These are phyloP conservation scores for Drosophila ogumai DNA, from an alignment of 1,140 invertebrate genomes.

Conservation along the genomic window DNA sequence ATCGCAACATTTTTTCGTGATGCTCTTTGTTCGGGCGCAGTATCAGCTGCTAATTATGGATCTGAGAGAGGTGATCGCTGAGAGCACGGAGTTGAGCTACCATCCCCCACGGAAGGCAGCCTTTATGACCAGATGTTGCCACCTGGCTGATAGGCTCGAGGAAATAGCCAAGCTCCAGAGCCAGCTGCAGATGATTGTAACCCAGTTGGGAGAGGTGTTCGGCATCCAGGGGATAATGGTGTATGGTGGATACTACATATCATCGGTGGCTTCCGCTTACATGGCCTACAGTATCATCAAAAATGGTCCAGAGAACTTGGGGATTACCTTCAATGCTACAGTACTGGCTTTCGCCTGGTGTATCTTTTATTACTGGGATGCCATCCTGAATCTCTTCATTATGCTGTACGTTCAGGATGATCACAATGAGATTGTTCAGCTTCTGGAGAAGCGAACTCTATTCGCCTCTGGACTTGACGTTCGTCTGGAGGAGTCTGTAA, in stretches of 20 bases:
- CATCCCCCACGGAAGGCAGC: background rate
- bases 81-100: background rate
- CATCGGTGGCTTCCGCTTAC: conserved; percentile 5
- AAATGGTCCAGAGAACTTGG: background rate
- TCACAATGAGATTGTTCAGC: background rate
- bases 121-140: conserved; percentile 41
- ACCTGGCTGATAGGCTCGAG: conserved; percentile 26
- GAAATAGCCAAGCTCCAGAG: conserved; percentile 14
- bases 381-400: background rate
- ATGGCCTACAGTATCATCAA: conserved; percentile 1
- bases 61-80: conserved; percentile 11
- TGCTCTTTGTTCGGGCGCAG: conserved; percentile 20
- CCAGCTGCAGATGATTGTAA: conserved; percentile 11
- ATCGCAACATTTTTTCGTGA: conserved; percentile 16
- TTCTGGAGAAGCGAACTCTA: conserved; percentile 23
- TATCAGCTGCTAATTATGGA: conserved; percentile 34
- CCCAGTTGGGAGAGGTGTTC: background rate
- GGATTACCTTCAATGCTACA: background rate
- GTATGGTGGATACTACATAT: conserved; percentile 10
- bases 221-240: conserved; percentile 25
- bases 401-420: conserved; percentile 18
- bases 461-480: conserved; percentile 12
- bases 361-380: conserved; percentile 27
- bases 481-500: conserved; percentile 27
- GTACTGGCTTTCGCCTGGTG: background rate